Evolutionary conservation across 2,113 vertebrate genomes (phyloP).

Genomic region (Psittacara wagleri): DNA sequence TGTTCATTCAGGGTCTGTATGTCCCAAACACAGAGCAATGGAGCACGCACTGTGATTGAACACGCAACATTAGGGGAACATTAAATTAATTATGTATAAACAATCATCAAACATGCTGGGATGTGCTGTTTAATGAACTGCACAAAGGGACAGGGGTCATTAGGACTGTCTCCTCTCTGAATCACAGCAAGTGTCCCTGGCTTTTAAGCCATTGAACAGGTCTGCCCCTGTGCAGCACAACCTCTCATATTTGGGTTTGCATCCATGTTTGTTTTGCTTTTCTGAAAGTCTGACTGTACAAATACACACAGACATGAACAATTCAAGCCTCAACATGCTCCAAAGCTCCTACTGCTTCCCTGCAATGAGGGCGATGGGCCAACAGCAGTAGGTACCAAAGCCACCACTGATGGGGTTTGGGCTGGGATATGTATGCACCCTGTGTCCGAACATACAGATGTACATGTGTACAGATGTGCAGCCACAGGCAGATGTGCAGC

Average conservation of each 20-base stretch:
- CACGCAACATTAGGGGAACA: background rate
- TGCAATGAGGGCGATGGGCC: accelerated
- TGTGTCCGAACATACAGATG: background rate
- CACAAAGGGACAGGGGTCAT: background rate
- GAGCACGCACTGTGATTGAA: accelerated
- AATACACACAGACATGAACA: background rate
- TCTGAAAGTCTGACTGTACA: background rate
- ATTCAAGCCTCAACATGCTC: background rate
- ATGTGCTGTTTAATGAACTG: background rate
- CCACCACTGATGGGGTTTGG: background rate
- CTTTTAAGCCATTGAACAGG: background rate
- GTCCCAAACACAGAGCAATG: background rate
- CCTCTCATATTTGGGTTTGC: background rate
- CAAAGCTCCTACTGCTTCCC: background rate
- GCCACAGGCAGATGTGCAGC: background rate
- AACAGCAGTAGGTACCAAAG: background rate
- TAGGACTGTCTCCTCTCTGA: background rate
- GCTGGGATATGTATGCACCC: background rate
- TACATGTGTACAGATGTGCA: accelerated
- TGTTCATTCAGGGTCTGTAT: accelerated
- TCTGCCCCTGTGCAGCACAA: background rate
- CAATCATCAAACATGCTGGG: background rate
- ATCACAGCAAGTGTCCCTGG: background rate
- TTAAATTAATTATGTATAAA: background rate
- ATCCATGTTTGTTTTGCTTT: background rate